phyloP scores from a whole-genome alignment of 1,140 invertebrate genomes.

The Halotydeus destructor region DNA sequence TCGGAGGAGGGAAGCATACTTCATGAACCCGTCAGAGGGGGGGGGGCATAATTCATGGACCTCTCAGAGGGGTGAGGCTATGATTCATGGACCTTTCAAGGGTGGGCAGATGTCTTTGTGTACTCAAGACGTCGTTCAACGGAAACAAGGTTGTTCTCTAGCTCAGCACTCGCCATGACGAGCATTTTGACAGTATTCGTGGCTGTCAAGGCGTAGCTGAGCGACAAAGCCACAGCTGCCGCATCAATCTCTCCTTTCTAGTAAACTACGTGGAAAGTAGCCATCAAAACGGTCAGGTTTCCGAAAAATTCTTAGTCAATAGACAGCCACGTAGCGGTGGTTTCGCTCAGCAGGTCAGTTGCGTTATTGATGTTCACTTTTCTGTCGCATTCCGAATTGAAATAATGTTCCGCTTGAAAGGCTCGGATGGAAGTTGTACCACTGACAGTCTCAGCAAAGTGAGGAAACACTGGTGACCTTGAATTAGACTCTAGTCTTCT shows the following conservation, averaged over 20 bases:
- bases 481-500: conserved; percentile 30
- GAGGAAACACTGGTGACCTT: conserved; percentile 31
- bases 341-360: conserved; percentile 24
- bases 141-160: conserved; percentile 41
- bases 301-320: conserved; percentile 27
- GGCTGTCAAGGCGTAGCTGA: conserved; percentile 69
- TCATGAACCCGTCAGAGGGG: no score
- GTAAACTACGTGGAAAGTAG: conserved; percentile 63
- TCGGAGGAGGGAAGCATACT: no score
- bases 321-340: conserved; percentile 23
- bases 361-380: conserved; percentile 32
- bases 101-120: conserved; percentile 42
- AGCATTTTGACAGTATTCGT: conserved; percentile 35
- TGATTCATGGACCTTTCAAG: no score
- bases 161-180: conserved; percentile 35
- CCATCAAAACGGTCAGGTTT: conserved; percentile 27
- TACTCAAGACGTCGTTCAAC: conserved; percentile 41
- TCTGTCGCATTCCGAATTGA: conserved; percentile 23
- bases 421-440: conserved; percentile 25
- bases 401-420: conserved; percentile 20
- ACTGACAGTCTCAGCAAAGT: conserved; percentile 27
- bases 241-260: conserved; percentile 40
- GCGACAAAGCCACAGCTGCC: conserved; percentile 62
- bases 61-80: no score
- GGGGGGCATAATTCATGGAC: no score